Evolutionary conservation across 2,888 invertebrate genomes (phyloP).

Genomic region (Geotrupes spiniger): DNA sequence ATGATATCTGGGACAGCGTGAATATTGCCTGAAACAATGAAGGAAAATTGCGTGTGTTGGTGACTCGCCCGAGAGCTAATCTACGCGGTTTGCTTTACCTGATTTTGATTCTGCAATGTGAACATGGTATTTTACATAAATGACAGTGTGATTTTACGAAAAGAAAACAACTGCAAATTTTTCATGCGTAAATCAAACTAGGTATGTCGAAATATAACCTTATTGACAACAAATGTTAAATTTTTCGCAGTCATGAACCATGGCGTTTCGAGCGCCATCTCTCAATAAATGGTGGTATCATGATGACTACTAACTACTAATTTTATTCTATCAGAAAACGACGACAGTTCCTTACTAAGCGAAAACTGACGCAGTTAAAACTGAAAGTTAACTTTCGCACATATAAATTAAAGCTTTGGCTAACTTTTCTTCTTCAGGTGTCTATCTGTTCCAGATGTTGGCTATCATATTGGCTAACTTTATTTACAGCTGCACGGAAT

Average conservation of each 20-base stretch:
- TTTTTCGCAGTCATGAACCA: conserved; percentile 9
- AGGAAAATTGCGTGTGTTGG: conserved; percentile 8
- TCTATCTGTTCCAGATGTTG: no score
- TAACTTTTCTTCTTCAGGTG: no score
- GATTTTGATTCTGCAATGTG: conserved; percentile 53
- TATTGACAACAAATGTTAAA: conserved; percentile 36
- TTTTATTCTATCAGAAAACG: no score
- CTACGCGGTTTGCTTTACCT: conserved; percentile 39
- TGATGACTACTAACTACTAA: no score
- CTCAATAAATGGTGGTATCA: no score
- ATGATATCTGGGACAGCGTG: conserved; percentile 49
- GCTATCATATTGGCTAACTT: no score
- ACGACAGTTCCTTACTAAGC: no score
- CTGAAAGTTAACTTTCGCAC: no score
- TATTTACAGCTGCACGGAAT: no score
- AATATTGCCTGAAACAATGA: conserved; percentile 42
- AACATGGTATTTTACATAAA: conserved; percentile 46
- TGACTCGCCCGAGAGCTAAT: conserved; percentile 8
- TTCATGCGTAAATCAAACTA: conserved; percentile 22
- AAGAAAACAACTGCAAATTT: conserved; percentile 29
- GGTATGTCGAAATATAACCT: conserved; percentile 36
- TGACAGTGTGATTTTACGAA: conserved; percentile 23
- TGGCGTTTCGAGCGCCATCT: neutral
- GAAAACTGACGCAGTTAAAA: no score
- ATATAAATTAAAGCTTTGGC: no score